Percentiles rank a stretch among this genome's conserved stretches.
phyloP scores from a whole-genome alignment of 2,113 vertebrate species.

The Plecotus auritus region DNA sequence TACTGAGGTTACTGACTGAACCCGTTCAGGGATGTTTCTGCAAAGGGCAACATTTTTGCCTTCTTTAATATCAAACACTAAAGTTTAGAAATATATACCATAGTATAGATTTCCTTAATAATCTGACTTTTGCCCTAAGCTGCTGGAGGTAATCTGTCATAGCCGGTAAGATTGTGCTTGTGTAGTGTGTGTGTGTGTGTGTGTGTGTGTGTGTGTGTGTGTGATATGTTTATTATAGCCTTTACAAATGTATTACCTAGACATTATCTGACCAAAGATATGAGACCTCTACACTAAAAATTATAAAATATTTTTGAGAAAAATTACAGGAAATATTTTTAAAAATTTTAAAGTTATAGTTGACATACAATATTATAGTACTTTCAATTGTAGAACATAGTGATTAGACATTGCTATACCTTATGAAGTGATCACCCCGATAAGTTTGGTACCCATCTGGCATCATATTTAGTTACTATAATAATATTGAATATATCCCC shows the following conservation, averaged over 20 bases:
- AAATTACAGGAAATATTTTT: not conserved
- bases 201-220: not conserved
- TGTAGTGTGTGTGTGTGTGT: not conserved
- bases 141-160: not conserved
- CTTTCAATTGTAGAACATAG: not conserved
- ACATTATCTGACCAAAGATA: not conserved
- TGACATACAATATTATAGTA: not conserved
- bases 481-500: not conserved
- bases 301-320: not conserved
- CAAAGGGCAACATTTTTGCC: not conserved
- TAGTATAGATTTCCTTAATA: not conserved
- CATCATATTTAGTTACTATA: not conserved
- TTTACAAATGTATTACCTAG: not conserved
- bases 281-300: not conserved
- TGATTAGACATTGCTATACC: not conserved
- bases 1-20: not conserved
- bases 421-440: not conserved
- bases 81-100: slow-evolving; percentile 8
- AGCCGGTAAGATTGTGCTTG: not conserved
- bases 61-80: not conserved
- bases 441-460: not conserved
- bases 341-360: not conserved
- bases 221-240: not conserved
- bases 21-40: not conserved
- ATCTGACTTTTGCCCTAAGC: not conserved